Conservation (phyloP, 2,888 invertebrate genomes). For the Oscheius sp. region DNA sequence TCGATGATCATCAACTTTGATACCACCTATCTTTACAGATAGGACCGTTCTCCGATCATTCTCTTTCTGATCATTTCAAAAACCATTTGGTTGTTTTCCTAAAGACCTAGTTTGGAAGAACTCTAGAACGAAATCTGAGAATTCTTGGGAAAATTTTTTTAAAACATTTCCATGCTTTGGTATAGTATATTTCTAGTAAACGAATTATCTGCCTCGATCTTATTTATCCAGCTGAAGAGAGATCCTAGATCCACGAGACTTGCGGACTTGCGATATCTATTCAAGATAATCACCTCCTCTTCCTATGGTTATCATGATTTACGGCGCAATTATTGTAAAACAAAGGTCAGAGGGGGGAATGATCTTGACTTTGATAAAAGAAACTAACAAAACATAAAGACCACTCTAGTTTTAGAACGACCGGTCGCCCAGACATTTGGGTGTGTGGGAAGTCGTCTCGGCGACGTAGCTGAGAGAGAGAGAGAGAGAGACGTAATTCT, state of each 20-base stretch:
- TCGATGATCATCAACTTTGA: no score
- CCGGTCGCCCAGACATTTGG: background rate
- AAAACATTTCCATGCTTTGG: no score
- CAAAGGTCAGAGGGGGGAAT: background rate
- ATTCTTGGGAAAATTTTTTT: no score
- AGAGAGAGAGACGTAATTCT: constrained; percentile 12
- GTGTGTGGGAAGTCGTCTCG: background rate
- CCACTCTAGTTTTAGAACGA: background rate
- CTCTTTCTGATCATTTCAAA: no score
- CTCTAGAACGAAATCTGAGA: no score
- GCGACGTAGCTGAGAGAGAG: background rate
- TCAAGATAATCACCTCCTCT: background rate
- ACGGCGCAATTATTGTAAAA: background rate
- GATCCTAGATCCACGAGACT: background rate
- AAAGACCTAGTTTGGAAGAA: no score
- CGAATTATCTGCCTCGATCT: no score
- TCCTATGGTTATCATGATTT: constrained; percentile 20
- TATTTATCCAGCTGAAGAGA: no score
- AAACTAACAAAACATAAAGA: background rate
- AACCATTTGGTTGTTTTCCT: no score
- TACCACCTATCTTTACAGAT: no score
- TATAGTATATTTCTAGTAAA: no score
- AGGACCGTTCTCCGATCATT: no score
- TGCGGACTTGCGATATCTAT: background rate
- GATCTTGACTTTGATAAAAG: background rate